These are phyloP conservation scores for Gonioctena quinquepunctata DNA, from an alignment of 1,140 invertebrate genomes.

Conservation along the genomic window DNA sequence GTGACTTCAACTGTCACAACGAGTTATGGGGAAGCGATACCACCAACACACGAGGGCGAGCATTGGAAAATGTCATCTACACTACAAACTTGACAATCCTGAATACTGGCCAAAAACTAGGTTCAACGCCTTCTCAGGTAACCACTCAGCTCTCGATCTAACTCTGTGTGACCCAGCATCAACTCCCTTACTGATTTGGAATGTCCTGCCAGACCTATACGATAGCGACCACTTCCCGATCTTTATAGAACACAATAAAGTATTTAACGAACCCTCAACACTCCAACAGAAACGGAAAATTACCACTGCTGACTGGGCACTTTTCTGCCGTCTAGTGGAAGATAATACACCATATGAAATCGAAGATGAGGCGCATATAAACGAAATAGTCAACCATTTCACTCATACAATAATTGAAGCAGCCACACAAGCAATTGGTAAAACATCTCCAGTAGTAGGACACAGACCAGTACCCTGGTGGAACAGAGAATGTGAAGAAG, in stretches of 20 bases:
- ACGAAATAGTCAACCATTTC: too few relatives aligned
- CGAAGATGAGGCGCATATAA: too few relatives aligned
- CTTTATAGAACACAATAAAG: too few relatives aligned
- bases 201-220: background rate
- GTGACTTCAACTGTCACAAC: slow-evolving; percentile 1
- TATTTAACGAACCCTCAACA: too few relatives aligned
- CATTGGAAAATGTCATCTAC: background rate
- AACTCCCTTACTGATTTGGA: background rate
- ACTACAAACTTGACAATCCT: background rate
- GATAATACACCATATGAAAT: too few relatives aligned
- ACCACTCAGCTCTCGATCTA: background rate
- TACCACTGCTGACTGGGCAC: too few relatives aligned
- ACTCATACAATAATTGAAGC: background rate
- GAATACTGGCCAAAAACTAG: background rate
- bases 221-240: slow-evolving; percentile 1
- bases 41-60: background rate
- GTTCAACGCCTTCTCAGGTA: background rate
- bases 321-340: too few relatives aligned
- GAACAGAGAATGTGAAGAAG: slow-evolving; percentile 8
- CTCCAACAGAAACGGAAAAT: too few relatives aligned
- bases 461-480: slow-evolving; percentile 12
- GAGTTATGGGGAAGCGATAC: background rate
- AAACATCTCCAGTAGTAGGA: background rate
- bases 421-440: background rate
- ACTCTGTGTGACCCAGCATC: background rate